Conservation (phyloP, 2,797 vertebrate genomes). For the Gadopsis marmoratus region DNA sequence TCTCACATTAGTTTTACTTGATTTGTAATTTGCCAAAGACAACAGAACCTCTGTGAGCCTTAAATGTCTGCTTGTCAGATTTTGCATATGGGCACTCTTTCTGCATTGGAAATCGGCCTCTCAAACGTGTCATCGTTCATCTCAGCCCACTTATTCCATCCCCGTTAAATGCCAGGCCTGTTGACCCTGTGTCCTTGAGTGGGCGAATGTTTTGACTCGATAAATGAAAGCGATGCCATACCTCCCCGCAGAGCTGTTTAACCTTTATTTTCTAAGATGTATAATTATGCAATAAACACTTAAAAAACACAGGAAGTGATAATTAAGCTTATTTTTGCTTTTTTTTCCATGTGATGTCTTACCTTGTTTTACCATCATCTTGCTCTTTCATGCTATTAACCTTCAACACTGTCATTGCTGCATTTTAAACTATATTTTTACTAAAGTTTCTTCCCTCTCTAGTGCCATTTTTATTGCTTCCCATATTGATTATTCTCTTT, state of each 20-base stretch:
- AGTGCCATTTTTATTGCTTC: conserved; percentile 41
- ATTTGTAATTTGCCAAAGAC: conserved; percentile 19
- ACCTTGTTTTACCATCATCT: conserved; percentile 3
- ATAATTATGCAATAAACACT: conserved; percentile 43
- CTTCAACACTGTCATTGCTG: conserved; percentile 13
- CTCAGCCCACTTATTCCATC: conserved; percentile 39
- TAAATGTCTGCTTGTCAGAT: not conserved
- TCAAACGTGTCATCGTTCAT: conserved; percentile 33
- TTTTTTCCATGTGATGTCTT: not conserved
- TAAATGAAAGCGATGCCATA: conserved; percentile 41
- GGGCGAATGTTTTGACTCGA: conserved; percentile 58
- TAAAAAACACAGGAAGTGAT: conserved; percentile 39
- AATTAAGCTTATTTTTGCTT: conserved; percentile 33
- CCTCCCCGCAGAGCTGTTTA: conserved; percentile 43
- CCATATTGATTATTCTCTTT: conserved; percentile 40
- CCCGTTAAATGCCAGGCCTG: conserved; percentile 39
- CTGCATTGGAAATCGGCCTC: not conserved
- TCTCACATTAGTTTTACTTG: not conserved
- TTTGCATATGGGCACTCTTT: conserved; percentile 4
- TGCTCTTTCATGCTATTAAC: conserved; percentile 22
- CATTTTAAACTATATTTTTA: conserved; percentile 24
- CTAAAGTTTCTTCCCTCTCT: conserved; percentile 29
- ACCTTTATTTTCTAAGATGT: conserved; percentile 29
- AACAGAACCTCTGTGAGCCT: not conserved
- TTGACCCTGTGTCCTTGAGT: conserved; percentile 46